Base-by-base conservation (phyloP, 1,140 invertebrate species). In the Melipona quadrifasciata region DNA sequence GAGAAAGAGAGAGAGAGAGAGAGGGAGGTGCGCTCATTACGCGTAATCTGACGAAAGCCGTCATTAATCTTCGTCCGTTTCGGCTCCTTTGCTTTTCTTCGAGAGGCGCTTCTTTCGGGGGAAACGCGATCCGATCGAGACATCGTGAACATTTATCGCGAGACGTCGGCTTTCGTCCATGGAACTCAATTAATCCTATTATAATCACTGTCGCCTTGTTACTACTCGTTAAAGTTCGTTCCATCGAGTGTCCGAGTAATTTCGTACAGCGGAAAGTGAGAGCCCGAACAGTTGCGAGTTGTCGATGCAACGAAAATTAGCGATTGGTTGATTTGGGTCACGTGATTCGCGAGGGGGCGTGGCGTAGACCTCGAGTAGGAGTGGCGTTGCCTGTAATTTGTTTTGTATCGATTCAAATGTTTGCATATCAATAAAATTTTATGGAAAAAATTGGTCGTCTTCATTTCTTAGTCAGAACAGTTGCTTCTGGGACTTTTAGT, bases 1-100 rank as follows among this genome's bases (percentile, higher is more conserved):
- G 6, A 6, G 17, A 57, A 6, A 5, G 55, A 17, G 11, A 17
- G 53, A 17, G 16, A 17, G 12, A 55, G 12, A 6, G 53, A 19
- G 17, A 55, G 53, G 16, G 53, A 17, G 24, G 19, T 21, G n/a
- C 72, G 82, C 86, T 88, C 86, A 85, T 87, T 88, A 87, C 83
- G 82, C 87, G 86, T 87, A 88, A 88, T 88, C 86, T 85, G 87
- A 88, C 84, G 72, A 81, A 81, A 80, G 27, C 61, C 73, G 53
- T 87, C 87, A 87, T 88, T 88, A 87, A 88, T 88, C 87, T 80
- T 88, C 75, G 82, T 88, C 82, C 70, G n/a, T 47, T 65, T 27
- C 31, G 74, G 24, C 27, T 76, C 57, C 16, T 27, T 17, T 34
- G 71, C 58, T 85, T 47, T 82, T 61, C 80, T 65, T 75, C 68